Evolutionary conservation across 1,140 invertebrate genomes (phyloP).

Genomic region (Anastatus disparis): DNA sequence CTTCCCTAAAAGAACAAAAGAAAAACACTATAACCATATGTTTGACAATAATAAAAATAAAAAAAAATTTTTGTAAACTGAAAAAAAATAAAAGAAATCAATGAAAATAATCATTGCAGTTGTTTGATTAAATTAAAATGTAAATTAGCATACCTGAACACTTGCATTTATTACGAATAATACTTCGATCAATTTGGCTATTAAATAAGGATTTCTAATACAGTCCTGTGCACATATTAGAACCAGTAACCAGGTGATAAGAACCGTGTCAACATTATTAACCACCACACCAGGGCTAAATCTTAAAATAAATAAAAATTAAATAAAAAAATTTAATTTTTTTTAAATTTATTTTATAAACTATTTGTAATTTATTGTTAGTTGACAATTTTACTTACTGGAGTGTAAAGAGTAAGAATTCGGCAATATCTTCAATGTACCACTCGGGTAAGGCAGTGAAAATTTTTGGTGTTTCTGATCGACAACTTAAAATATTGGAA

Average conservation of each 20-base stretch:
- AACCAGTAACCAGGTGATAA: conserved; percentile 89
- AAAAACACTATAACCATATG: too few relatives aligned
- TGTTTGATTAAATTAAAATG: not conserved
- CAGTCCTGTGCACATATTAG: conserved; percentile 90
- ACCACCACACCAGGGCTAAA: conserved; percentile 80
- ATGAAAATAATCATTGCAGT: too few relatives aligned
- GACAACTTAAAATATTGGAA: conserved; percentile 65
- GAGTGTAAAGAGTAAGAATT: conserved; percentile 91
- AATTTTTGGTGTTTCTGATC: conserved; percentile 72
- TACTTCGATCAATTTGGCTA: conserved; percentile 95
- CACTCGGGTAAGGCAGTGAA: conserved; percentile 94
- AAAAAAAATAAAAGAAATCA: too few relatives aligned
- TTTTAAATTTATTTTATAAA: not conserved
- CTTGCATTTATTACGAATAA: conserved; percentile 91
- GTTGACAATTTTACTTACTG: conserved; percentile 77
- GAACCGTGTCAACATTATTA: conserved; percentile 81
- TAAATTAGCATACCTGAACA: conserved; percentile 71
- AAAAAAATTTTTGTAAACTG: not conserved
- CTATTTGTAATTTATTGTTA: not conserved
- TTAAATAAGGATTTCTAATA: conserved; percentile 95
- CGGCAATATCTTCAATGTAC: conserved; percentile 96
- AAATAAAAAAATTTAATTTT: not conserved
- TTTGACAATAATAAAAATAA: too few relatives aligned
- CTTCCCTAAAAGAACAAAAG: conserved; percentile 64
- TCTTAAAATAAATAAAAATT: conserved; percentile 66